Evolutionary conservation across 2,797 vertebrate genomes (phyloP), one percentile per base, ranked within the genome.

Genomic region (Squalus acanthias): DNA sequence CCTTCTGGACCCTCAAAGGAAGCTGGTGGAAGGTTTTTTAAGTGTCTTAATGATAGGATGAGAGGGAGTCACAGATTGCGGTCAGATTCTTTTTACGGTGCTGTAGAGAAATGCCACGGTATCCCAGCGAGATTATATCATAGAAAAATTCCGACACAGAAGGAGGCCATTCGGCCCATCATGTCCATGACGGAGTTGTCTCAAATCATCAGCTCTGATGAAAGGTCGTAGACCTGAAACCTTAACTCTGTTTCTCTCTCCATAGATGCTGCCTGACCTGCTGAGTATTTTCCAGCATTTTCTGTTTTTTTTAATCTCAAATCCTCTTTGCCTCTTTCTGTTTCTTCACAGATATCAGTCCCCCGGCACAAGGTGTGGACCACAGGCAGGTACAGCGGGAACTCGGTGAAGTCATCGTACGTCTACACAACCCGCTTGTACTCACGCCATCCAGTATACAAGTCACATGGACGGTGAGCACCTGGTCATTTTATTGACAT

Each of bases 341-440:
- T 57, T 26, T 15, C 10, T 17, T 26, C 39, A 0, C 97, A 99
- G 99, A 99, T 97, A 99, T 99, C 97, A 99, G 99, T 97, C 99
- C 99, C 96, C 99, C 99, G 96, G 98, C 99, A 65, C 99, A 99
- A 97, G 99, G 99, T 65, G 99, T 99, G 46, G 99, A 99, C 97
- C 99, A 99, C 97, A 98, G 99, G 95, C 99, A 99, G 46, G 99
- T 99, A 0, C 99, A 99, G 98, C 99, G 99, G 96, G 99, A 99
- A 95, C 98, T 99, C 0, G 99, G 99, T 0, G 99, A 99, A 0
- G 99, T 99, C 97, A 98, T 99, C 67, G 98, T 99, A 60, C 98
- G 99, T 13, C 97, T 99, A 46, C 99, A 99, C 97, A 99, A 98
- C 97, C 99, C 99, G 0, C 98, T 99, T 76, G 99, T 99, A 39